These are phyloP conservation scores for Macrobrachium rosenbergii DNA, from an alignment of 1,140 invertebrate genomes.

Conservation along the genomic window DNA sequence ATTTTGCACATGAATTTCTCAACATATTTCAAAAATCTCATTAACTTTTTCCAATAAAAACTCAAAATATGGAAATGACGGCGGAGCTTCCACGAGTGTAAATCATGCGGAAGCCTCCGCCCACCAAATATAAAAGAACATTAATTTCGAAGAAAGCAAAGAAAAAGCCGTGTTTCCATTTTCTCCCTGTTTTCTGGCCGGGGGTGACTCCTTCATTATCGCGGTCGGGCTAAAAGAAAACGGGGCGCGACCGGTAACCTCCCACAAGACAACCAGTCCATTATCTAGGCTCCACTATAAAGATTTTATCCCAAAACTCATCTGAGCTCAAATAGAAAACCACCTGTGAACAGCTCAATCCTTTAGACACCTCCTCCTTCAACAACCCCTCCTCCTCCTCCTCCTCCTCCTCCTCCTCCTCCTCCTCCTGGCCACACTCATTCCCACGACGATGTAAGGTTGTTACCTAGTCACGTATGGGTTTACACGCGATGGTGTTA, in stretches of 20 bases:
- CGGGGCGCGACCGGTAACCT: conserved; percentile 14
- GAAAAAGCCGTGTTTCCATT: conserved; percentile 17
- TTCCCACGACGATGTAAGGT: background rate
- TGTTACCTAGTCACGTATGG: too few species aligned
- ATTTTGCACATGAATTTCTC: too few species aligned
- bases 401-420: background rate
- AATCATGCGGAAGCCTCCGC: too few species aligned
- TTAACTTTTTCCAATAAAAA: too few species aligned
- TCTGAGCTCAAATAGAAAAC: conserved; percentile 27
- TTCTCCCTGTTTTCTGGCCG: background rate
- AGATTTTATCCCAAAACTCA: conserved; percentile 27
- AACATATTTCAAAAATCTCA: too few species aligned
- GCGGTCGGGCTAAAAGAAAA: conserved; percentile 8
- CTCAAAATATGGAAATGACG: too few species aligned
- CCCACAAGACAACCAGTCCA: conserved; percentile 16
- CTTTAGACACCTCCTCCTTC: background rate
- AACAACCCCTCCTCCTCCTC: too few species aligned
- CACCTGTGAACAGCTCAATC: conserved; percentile 16
- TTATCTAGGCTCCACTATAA: conserved; percentile 8
- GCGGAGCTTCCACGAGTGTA: too few species aligned
- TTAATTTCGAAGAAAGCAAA: background rate
- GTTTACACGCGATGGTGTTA: too few species aligned
- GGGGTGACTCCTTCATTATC: conserved; percentile 7
- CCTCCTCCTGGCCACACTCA: background rate
- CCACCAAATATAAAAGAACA: conserved; percentile 20